phyloP scores from a whole-genome alignment of 2,888 invertebrate species.

The Glaucopsyche alexis region DNA sequence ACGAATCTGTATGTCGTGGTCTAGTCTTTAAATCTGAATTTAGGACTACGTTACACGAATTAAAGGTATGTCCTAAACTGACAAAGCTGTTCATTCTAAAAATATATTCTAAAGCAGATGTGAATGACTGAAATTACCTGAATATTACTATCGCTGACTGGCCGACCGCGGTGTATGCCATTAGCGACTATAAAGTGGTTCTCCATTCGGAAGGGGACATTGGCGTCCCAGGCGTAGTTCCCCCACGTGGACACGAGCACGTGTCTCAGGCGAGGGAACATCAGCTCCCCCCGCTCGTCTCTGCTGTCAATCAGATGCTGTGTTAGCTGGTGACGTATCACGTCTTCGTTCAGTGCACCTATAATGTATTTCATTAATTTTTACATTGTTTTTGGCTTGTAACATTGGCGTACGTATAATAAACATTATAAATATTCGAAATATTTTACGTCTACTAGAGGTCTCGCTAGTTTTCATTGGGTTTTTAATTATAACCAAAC shows the following conservation, averaged over 20 bases:
- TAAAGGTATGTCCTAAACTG: no score
- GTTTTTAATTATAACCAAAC: no score
- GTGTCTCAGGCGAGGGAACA: conserved; percentile 84
- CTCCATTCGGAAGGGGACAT: conserved; percentile 81
- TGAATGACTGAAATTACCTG: conserved; percentile 73
- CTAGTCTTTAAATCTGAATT: no score
- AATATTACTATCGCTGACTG: conserved; percentile 85
- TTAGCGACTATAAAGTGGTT: conserved; percentile 85
- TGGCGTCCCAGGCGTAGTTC: conserved; percentile 86
- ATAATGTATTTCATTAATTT: conserved; percentile 25
- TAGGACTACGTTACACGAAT: no score
- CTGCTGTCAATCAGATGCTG: conserved; percentile 75
- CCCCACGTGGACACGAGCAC: conserved; percentile 86
- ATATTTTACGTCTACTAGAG: no score
- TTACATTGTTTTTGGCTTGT: no score
- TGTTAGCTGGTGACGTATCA: conserved; percentile 70
- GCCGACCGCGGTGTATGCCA: conserved; percentile 83
- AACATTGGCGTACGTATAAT: no score
- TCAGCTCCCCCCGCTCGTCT: conserved; percentile 79
- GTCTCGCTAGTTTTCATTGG: no score
- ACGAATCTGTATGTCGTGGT: no score
- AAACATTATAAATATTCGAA: no score
- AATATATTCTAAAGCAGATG: no score
- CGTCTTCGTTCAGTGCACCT: conserved; percentile 76
- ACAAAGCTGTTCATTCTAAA: no score